Base-by-base conservation (phyloP, 2,888 invertebrate species). In the Carcina quercana region DNA sequence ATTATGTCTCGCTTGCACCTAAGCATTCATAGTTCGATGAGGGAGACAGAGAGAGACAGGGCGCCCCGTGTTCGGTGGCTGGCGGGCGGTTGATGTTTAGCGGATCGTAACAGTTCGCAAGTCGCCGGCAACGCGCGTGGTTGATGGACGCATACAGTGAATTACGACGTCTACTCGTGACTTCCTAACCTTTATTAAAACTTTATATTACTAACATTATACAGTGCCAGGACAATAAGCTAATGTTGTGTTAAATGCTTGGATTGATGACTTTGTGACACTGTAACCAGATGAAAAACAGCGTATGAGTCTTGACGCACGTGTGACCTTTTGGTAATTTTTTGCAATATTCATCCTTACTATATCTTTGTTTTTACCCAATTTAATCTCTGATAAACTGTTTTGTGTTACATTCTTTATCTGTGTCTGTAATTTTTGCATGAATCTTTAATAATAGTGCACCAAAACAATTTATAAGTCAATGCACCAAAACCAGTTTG, bases 381-480 rank as follows among this genome's bases (percentile, higher is more conserved):
- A n/a, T 37, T 34, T 34, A 25, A 40, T 50, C 52, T 70, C 74
- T 74, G 72, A 76, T 73, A n/a, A 61, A 64, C 60, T 64, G 59
- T 57, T 53, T 59, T 59, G 55, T 68, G 54, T 53, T 55, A 45
- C 53, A 56, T 71, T 72, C 73, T 67, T 71, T 71, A 75, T 72
- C 60, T 61, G n/a, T n/a, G 56, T 55, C 63, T 53, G 69, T 71
- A 57, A 66, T 76, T n/a, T 79, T 74, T 76, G 82, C 82, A 82
- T 79, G 82, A 82, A 78, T 68, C 74, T 69, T 70, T 74, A 80
- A 79, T 82, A 83, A 82, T 83, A 80, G 80, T 82, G n/a, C n/a
- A n/a, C n/a, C n/a, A n/a, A n/a, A n/a, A n/a, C n/a, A n/a, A n/a
- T n/a, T n/a, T n/a, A n/a, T n/a, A n/a, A n/a, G n/a, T n/a, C n/a